These are phyloP conservation scores for Epicauta chinensis DNA, from an alignment of 1,140 invertebrate species.

Conservation along the genomic window DNA sequence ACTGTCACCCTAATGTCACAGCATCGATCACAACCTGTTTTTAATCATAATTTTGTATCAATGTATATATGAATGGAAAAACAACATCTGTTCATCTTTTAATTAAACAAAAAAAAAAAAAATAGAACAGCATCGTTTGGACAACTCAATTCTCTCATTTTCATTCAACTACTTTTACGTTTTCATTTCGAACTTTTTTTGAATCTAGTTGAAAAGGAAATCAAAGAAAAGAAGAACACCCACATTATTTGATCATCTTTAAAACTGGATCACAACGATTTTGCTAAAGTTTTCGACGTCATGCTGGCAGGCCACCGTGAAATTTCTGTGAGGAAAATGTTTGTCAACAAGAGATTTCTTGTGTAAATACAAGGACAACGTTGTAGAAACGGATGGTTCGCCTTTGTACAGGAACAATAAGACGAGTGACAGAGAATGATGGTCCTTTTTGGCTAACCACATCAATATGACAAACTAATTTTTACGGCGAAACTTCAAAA, in stretches of 20 bases:
- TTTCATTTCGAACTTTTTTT: too few species aligned
- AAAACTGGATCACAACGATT: too few species aligned
- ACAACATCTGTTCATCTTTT: too few species aligned
- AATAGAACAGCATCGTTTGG: too few species aligned
- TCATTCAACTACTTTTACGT: too few species aligned
- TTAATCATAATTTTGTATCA: constrained; percentile 16
- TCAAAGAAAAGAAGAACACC: too few species aligned
- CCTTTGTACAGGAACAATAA: constrained; percentile 24
- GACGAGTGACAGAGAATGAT: constrained; percentile 28
- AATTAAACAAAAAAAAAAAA: too few species aligned
- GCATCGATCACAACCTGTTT: constrained; percentile 20
- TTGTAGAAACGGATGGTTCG: constrained; percentile 12
- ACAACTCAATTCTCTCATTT: too few species aligned
- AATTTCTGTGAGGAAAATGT: constrained; percentile 33
- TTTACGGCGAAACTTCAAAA: too few species aligned
- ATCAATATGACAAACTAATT: constrained; percentile 23
- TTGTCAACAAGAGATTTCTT: constrained; percentile 34
- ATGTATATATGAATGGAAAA: neutral
- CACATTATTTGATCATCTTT: too few species aligned
- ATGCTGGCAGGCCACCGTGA: constrained; percentile 32
- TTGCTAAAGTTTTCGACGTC: constrained; percentile 9
- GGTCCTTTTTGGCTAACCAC: constrained; percentile 13
- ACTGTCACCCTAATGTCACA: constrained; percentile 13
- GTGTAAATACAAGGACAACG: constrained; percentile 32
- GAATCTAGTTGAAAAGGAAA: too few species aligned